Base-by-base conservation (phyloP, 2,113 vertebrate genomes). In the Epinephelus moara region DNA sequence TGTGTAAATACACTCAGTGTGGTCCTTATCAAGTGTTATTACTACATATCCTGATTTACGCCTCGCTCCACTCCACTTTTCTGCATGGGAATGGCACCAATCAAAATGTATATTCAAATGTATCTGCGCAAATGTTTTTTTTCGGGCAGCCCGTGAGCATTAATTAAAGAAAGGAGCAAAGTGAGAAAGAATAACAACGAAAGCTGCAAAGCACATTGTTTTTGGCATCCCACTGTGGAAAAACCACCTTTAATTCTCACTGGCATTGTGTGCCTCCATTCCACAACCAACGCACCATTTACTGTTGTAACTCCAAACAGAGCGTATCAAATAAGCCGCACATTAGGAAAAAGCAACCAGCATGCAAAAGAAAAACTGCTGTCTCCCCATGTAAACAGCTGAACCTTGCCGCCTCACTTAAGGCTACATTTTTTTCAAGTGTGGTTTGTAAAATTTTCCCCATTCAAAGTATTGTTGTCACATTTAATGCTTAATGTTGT, bases 161-260 rank as follows among this genome's bases (percentile, higher is more conserved):
- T 47, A 19, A 55, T 61, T 59, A 42, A 19, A 23, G 59, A 27
- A 78, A 30, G 18, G 13, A 25, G 37, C 6, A 49, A 75, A 85
- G 55, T 47, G 61, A 70, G 63, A 84, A 83, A 79, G 45, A 90
- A 90, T 82, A 90, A 87, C 74, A 68, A 76, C n/a, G 42, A 60
- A 79, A 57, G 83, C 78, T 84, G 77, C 73, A 86, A 85, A 93
- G 23, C 81, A 78, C 70, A 70, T 64, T 59, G 64, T 83, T 50
- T 85, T 92, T 94, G 91, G 92, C 93, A 87, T 89, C 82, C 84
- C 66, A 63, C 88, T 90, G 90, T 92, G 93, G 90, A 95, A 94
- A 95, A 94, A 92, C 70, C 88, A 92, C 85, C 86, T 88, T 92
- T 88, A 88, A 87, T 88, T 88, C 81, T 79, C 81, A 78, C 83